Evolutionary conservation across 2,888 invertebrate genomes (phyloP).

Genomic region (Andrena praecox): DNA sequence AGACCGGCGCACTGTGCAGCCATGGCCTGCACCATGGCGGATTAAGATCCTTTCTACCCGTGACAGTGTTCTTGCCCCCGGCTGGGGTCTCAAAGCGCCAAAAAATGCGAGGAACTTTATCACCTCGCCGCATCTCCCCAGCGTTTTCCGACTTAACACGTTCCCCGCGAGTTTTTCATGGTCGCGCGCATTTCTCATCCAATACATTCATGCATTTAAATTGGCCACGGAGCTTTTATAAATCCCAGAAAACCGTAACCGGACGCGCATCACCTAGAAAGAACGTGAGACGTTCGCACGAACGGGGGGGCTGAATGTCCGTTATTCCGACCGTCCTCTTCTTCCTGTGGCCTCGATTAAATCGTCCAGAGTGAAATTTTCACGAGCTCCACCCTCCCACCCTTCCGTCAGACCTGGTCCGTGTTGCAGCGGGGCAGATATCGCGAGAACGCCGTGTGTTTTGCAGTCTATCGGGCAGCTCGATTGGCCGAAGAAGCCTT

Average conservation of each 20-base stretch:
- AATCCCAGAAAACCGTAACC: constrained; percentile 34
- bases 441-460: constrained; percentile 57
- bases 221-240: constrained; percentile 29
- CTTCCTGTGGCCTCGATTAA: constrained; percentile 48
- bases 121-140: constrained; percentile 26
- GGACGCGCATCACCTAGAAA: constrained; percentile 14
- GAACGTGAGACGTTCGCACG: constrained; percentile 7
- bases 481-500: constrained; percentile 70
- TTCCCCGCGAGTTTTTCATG: constrained; percentile 36
- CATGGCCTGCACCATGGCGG: not conserved
- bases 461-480: constrained; percentile 63
- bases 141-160: constrained; percentile 37
- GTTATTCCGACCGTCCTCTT: constrained; percentile 12
- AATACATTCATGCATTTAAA: constrained; percentile 50
- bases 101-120: constrained; percentile 46
- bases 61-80: constrained; percentile 15
- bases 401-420: not conserved
- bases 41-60: constrained; percentile 38
- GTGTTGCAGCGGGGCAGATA: constrained; percentile 38
- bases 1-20: not conserved
- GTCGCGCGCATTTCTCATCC: constrained; percentile 33
- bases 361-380: constrained; percentile 45
- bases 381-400: constrained; percentile 14
- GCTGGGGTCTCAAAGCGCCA: not conserved
- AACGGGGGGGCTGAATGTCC: not conserved